Base-by-base conservation (phyloP, 2,797 vertebrate species). In the Chiroxiphia lanceolata region DNA sequence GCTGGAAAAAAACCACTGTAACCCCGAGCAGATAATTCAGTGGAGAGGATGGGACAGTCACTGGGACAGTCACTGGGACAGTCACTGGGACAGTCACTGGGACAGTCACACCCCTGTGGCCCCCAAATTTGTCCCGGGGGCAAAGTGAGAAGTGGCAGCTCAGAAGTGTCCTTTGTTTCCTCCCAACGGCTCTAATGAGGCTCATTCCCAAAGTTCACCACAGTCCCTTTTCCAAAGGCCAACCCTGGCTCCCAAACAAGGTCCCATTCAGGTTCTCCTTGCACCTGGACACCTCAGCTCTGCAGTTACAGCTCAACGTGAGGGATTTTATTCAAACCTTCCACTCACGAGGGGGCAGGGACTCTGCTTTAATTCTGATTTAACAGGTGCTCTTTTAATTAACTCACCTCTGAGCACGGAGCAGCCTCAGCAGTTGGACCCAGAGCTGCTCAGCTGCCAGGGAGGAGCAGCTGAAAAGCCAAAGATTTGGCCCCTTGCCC, bases 381-480 rank as follows among this genome's bases (percentile, higher is more conserved):
- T 80, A 89, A 76, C 60, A 77, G 60, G 82, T 86, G 92, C n/a
- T 70, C 59, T 77, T 84, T 89, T 61, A 89, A 93, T 71, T 26
- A 89, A 44, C 85, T 77, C 90, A 95, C 94, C 95, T 96, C 63
- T 33, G 45, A 76, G n/a, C 78, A 74, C 34, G 59, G 33, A 74
- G 76, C 93, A 74, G 85, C 86, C 75, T 27, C 0, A 0, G 23
- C 50, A 80, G 61, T 20, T 36, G 79, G 71, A 29, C 65, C 17
- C 2, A 38, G 69, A 79, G 79, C 95, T 76, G 89, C 91, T 87
- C 93, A 94, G 92, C 67, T 94, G 87, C 57, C 89, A 51, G 68
- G 6, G 68, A 87, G 80, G 47, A 92, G 25, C 90, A 92, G 92
- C 91, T 95, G 83, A 93, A 11, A 67, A 83, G 87, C 87, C 71